Conservation (phyloP, 2,888 invertebrate genomes). For the Steromphala cineraria region DNA sequence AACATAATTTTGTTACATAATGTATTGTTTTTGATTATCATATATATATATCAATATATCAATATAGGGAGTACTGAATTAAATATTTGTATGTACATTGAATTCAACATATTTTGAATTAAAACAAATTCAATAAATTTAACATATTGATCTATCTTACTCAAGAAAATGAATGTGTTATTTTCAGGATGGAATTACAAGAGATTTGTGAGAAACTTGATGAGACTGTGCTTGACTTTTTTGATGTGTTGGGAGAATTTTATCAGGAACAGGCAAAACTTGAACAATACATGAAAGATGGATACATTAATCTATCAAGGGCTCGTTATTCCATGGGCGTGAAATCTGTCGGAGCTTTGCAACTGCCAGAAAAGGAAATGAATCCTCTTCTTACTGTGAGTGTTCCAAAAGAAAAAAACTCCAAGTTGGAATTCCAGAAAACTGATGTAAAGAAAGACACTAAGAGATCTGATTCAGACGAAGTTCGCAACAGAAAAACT, state of each 20-base stretch:
- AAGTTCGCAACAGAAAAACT: slow-evolving; percentile 36
- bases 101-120: no score
- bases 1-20: no score
- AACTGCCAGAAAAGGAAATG: slow-evolving; percentile 57
- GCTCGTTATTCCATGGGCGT: slow-evolving; percentile 67
- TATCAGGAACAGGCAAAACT: slow-evolving; percentile 47
- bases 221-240: slow-evolving; percentile 45
- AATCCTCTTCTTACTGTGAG: slow-evolving; percentile 45
- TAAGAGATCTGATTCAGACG: slow-evolving; percentile 1
- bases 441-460: slow-evolving; percentile 25
- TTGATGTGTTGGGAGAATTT: slow-evolving; percentile 43
- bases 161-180: no score
- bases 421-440: slow-evolving; percentile 28
- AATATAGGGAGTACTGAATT: no score
- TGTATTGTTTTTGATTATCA: no score
- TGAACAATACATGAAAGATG: slow-evolving; percentile 47
- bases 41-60: no score
- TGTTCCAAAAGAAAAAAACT: slow-evolving; percentile 5
- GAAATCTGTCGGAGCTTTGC: slow-evolving; percentile 54
- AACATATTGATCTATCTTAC: no score
- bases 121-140: no score
- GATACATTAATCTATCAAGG: slow-evolving; percentile 54
- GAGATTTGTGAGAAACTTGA: slow-evolving; percentile 48
- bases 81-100: no score
- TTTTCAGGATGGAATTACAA: slow-evolving; percentile 21